Conservation (phyloP, 2,113 vertebrate species). For the Clarias batrachus region DNA sequence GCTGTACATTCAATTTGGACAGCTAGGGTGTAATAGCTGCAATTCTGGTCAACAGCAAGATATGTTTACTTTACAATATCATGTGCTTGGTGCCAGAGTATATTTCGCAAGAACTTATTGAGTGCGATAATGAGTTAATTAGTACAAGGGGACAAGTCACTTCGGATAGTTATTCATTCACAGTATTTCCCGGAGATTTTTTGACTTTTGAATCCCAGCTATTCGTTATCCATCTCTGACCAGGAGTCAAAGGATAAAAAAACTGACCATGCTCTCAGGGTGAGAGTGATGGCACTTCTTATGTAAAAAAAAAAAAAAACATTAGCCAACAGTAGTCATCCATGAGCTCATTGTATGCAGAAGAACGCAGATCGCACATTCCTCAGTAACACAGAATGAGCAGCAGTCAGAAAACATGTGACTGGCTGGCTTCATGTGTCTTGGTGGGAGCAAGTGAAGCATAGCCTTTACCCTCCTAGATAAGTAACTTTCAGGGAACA, state of each 20-base stretch:
- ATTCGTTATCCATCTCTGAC: neutral
- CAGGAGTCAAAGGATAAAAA: neutral
- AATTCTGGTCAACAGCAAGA: conserved; percentile 30
- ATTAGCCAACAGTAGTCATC: neutral
- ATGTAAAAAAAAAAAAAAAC: neutral
- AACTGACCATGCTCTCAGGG: neutral
- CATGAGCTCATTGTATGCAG: neutral
- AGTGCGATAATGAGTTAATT: neutral
- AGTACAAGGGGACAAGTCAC: neutral
- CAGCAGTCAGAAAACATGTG: neutral
- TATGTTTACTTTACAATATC: neutral
- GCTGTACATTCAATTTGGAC: conserved; percentile 11
- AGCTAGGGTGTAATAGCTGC: conserved; percentile 4
- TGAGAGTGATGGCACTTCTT: neutral
- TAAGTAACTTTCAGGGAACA: neutral
- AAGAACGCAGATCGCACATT: neutral
- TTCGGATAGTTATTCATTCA: neutral
- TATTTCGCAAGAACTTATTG: neutral
- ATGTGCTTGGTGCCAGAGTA: neutral
- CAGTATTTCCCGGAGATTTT: neutral
- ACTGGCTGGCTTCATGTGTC: neutral
- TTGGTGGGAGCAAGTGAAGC: neutral
- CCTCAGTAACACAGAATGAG: neutral
- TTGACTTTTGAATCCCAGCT: neutral
- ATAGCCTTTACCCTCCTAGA: neutral